Conservation (phyloP, 2,888 invertebrate species). For the Leptogaster cylindrica region DNA sequence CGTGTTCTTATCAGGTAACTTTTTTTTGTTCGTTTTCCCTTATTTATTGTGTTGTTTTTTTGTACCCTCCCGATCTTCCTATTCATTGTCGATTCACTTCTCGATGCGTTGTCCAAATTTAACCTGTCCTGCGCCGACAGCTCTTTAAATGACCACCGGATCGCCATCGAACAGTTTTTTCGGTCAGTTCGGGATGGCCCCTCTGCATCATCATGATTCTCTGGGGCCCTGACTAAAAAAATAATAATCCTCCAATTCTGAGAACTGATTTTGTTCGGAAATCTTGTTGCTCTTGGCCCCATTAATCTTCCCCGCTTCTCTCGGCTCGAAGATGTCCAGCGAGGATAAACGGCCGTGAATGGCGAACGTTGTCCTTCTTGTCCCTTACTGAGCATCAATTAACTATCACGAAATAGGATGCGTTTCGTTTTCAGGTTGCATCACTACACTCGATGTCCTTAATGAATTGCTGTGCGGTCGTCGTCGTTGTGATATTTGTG, state of each 20-base stretch:
- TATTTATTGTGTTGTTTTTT: not conserved
- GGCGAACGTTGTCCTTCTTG: too few species aligned
- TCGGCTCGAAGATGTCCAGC: conserved; percentile 20
- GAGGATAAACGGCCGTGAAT: too few species aligned
- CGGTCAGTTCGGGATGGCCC: not conserved
- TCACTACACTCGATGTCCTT: too few species aligned
- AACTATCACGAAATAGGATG: too few species aligned
- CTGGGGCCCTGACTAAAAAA: conserved; percentile 1
- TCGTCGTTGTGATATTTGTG: too few species aligned
- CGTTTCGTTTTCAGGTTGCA: too few species aligned
- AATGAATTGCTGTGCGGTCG: too few species aligned
- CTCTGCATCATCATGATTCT: conserved; percentile 27
- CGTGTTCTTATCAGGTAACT: conserved; percentile 28
- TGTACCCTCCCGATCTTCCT: not conserved
- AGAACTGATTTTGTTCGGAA: conserved; percentile 32
- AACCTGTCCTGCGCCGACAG: conserved; percentile 10
- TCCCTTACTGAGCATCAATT: too few species aligned
- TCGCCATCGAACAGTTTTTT: not conserved
- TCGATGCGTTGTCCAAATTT: not conserved
- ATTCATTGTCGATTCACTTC: conserved; percentile 1
- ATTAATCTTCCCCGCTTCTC: conserved; percentile 28
- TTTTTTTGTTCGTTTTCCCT: conserved; percentile 10
- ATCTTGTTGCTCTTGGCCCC: conserved; percentile 22
- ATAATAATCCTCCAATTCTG: conserved; percentile 7
- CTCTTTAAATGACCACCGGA: conserved; percentile 16